phyloP scores from a whole-genome alignment of 2,797 vertebrate species.

The Notoglanidium macrostoma region DNA sequence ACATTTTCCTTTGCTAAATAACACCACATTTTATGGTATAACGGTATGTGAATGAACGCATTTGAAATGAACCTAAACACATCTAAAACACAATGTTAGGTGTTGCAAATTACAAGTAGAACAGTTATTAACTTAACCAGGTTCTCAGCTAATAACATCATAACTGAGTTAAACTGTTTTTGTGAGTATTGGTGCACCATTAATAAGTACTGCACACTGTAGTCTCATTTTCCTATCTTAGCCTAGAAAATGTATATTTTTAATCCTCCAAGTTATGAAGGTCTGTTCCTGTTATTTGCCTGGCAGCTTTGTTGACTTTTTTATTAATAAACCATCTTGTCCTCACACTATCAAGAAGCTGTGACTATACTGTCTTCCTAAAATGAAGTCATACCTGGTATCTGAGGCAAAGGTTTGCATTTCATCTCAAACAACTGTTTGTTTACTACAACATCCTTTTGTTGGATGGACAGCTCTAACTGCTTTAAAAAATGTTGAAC shows the following conservation, averaged over 20 bases:
- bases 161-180: neutral
- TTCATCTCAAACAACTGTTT: neutral
- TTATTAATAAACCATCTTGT: neutral
- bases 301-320: neutral
- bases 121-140: neutral
- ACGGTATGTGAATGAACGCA: neutral
- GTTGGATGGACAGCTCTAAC: neutral
- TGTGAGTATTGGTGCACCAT: neutral
- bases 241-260: neutral
- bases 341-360: neutral
- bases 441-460: neutral
- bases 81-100: neutral
- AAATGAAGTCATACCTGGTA: neutral
- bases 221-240: neutral
- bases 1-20: neutral
- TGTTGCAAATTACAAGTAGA: neutral
- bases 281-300: neutral
- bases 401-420: neutral
- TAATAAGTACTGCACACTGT: neutral
- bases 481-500: neutral
- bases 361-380: neutral
- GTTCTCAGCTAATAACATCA: neutral
- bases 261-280: neutral
- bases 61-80: neutral
- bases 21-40: neutral